Base-by-base conservation (phyloP, 2,113 vertebrate genomes). In the Seriola aureovittata region DNA sequence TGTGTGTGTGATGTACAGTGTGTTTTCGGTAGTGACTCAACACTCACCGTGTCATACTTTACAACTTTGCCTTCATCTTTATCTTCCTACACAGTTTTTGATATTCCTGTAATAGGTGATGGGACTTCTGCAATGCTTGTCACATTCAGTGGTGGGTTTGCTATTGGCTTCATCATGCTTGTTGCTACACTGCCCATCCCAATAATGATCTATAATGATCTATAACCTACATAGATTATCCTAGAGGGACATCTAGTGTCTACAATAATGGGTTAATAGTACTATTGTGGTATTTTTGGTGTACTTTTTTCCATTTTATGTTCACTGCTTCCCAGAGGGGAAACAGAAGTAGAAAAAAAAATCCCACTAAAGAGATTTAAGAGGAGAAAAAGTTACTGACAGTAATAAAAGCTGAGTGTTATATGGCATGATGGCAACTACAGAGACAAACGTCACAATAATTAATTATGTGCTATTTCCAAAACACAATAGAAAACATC, bases 1-100 rank as follows among this genome's bases (percentile, higher is more conserved):
- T 10, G 34, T 5, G 34, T 36, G 6, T 36, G 34, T 5, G 34
- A 36, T 44, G n/a, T 36, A 66, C 54, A 62, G 73, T 52, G 8
- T 42, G 52, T 32, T 32, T 67, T 75, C 66, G 44, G 16, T 59
- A 44, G 10, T 75, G 71, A 78, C 44, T 80, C 75, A 85, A 58
- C 46, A 5, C 38, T 52, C 60, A 14, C 52, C 4, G 7, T 17
- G 1, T 57, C 11, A 48, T 17, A 25, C n/a, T 68, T 63, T 23
- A 44, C 16, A 13, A 52, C 54, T 52, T 48, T 36, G 63, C 55
- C 23, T 60, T 62, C 8, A 42, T 42, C 40, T 42, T 62, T 40
- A 1, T 55, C 54, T 5, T 32, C 58, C 79, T 44, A 65, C 79
- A 78, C 65, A 65, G 40, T n/a, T 57, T 48, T 66, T 55, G 46